phyloP scores from a whole-genome alignment of 2,113 vertebrate species.

The Arothron firmamentum region DNA sequence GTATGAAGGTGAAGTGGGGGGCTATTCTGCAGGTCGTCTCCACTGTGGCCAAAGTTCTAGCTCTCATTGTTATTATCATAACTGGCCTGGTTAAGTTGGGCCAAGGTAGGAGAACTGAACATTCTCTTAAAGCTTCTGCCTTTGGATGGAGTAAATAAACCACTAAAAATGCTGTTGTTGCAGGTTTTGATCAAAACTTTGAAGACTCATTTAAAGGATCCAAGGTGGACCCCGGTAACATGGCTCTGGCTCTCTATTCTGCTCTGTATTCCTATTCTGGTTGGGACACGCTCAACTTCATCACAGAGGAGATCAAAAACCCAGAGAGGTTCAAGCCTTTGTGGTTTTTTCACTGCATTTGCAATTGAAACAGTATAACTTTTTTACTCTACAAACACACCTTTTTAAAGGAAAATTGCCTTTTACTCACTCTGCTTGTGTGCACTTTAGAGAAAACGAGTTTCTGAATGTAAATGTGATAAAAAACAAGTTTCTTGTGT shows the following conservation, averaged over 20 bases:
- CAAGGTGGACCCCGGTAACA: slow-evolving; percentile 70
- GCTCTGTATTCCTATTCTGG: slow-evolving; percentile 82
- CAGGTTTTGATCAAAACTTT: slow-evolving; percentile 76
- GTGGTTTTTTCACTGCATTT: not conserved
- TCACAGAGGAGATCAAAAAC: slow-evolving; percentile 82
- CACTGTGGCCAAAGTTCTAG: slow-evolving; percentile 79
- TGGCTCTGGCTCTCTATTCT: slow-evolving; percentile 79
- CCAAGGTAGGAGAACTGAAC: slow-evolving; percentile 69
- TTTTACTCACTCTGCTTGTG: too few species aligned
- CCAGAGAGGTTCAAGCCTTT: slow-evolving; percentile 70
- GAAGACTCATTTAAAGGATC: slow-evolving; percentile 74
- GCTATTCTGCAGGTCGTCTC: slow-evolving; percentile 78
- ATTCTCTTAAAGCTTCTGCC: not conserved
- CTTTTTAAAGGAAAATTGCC: too few species aligned
- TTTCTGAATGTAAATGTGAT: too few species aligned
- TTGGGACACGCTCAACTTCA: slow-evolving; percentile 82
- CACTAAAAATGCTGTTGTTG: not conserved
- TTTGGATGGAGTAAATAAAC: not conserved
- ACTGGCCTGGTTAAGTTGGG: slow-evolving; percentile 72
- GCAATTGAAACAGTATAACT: too few species aligned
- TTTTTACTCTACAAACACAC: too few species aligned
- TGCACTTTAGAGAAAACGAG: too few species aligned
- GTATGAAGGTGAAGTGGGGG: slow-evolving; percentile 81
- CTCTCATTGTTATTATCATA: slow-evolving; percentile 79
- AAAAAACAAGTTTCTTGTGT: not conserved